phyloP scores from a whole-genome alignment of 2,888 invertebrate genomes.

The Protophormia terraenovae region DNA sequence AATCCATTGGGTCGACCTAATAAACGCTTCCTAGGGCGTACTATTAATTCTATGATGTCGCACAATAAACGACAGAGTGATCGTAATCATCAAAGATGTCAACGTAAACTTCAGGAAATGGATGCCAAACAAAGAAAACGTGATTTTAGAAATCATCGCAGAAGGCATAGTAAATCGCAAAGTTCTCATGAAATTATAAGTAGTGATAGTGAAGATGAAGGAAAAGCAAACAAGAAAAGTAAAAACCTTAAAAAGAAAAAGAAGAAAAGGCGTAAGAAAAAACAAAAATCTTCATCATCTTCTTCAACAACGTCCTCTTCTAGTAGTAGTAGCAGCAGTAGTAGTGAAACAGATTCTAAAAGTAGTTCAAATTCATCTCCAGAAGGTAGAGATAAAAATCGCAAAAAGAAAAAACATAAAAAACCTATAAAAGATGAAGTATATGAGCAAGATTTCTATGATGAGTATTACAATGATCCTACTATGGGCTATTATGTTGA shows the following conservation, averaged over 20 bases:
- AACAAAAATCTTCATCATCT: not conserved
- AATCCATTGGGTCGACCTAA: slow-evolving; percentile 77
- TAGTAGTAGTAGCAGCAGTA: slow-evolving; percentile 53
- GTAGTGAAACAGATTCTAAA: slow-evolving; percentile 42
- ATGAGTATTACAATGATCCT: slow-evolving; percentile 42
- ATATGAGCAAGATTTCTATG: slow-evolving; percentile 60
- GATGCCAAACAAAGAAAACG: slow-evolving; percentile 69
- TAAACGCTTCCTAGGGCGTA: slow-evolving; percentile 76
- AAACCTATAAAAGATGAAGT: not conserved
- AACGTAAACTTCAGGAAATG: slow-evolving; percentile 74
- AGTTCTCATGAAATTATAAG: slow-evolving; percentile 37
- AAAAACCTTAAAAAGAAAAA: slow-evolving; percentile 45
- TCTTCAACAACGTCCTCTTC: not conserved
- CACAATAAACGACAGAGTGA: slow-evolving; percentile 74
- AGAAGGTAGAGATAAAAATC: slow-evolving; percentile 26
- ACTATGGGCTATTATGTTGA: slow-evolving; percentile 42
- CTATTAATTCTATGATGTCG: slow-evolving; percentile 73
- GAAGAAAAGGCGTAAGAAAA: slow-evolving; percentile 44
- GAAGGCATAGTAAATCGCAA: slow-evolving; percentile 22
- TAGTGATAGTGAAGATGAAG: slow-evolving; percentile 36
- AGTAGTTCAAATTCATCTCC: slow-evolving; percentile 37
- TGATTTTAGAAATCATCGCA: slow-evolving; percentile 49
- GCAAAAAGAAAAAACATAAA: not conserved
- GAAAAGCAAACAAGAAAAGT: slow-evolving; percentile 4
- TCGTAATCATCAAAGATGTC: slow-evolving; percentile 72